phyloP scores from a whole-genome alignment of 2,797 vertebrate genomes.

The Coluber constrictor region DNA sequence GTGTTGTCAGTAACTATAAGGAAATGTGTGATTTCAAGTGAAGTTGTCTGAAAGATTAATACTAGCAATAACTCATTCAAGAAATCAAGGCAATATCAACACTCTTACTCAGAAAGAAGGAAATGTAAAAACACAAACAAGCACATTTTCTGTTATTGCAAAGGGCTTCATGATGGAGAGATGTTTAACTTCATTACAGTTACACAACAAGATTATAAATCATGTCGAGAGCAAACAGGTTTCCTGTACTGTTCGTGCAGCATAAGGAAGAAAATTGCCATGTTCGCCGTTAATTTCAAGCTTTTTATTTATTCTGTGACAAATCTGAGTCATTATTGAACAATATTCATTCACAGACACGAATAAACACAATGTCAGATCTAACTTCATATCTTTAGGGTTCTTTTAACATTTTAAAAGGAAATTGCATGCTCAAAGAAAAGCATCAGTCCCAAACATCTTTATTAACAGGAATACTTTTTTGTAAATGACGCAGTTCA shows the following conservation, averaged over 20 bases:
- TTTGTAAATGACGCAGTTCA: not conserved
- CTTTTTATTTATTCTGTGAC: not conserved
- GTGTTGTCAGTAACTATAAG: conserved; percentile 7
- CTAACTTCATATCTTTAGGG: not conserved
- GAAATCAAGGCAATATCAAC: conserved; percentile 49
- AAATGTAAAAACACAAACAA: conserved; percentile 35
- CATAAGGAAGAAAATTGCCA: not conserved
- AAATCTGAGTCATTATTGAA: not conserved
- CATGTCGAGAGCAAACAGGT: conserved; percentile 16
- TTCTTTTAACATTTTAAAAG: not conserved
- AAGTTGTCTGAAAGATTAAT: conserved; percentile 48
- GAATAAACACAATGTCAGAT: not conserved
- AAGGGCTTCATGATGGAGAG: conserved; percentile 15
- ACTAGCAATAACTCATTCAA: conserved; percentile 48
- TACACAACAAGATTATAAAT: conserved; percentile 25
- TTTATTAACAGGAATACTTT: not conserved
- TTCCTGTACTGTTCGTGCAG: conserved; percentile 24
- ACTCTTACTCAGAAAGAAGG: conserved; percentile 28
- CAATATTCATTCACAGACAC: not conserved
- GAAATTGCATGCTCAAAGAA: not conserved
- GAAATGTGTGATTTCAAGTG: conserved; percentile 42
- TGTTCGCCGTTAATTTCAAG: not conserved
- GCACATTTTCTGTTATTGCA: conserved; percentile 33
- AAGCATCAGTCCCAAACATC: not conserved
- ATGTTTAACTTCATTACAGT: conserved; percentile 37